Evolutionary conservation across 1,140 invertebrate genomes (phyloP).

Genomic region (Wasmannia auropunctata): DNA sequence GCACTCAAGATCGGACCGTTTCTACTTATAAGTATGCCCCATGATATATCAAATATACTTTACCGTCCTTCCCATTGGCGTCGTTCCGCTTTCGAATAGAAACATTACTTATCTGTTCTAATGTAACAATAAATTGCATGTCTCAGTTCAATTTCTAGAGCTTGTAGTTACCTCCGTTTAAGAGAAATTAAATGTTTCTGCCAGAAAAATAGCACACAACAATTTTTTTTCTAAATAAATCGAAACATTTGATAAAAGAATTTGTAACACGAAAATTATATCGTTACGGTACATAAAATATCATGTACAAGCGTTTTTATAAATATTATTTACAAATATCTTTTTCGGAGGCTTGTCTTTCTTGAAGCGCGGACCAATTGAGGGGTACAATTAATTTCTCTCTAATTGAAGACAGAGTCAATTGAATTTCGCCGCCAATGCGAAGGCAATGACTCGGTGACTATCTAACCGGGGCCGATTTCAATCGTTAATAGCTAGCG

Average conservation of each 20-base stretch:
- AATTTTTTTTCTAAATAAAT: background rate
- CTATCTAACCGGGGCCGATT: slow-evolving; percentile 47
- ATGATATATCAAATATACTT: slow-evolving; percentile 63
- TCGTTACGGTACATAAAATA: background rate
- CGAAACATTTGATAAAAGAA: background rate
- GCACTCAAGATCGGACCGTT: slow-evolving; percentile 65
- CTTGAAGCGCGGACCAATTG: background rate
- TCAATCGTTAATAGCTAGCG: slow-evolving; percentile 69
- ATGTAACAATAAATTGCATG: background rate
- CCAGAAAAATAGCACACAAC: background rate
- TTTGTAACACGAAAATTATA: background rate
- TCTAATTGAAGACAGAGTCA: background rate
- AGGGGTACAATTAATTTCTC: background rate
- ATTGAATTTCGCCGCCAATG: slow-evolving; percentile 65
- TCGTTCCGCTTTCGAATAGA: slow-evolving; percentile 19
- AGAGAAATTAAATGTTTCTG: background rate
- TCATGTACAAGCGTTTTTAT: background rate
- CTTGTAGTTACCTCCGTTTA: background rate
- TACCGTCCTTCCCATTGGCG: slow-evolving; percentile 64
- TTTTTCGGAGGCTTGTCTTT: background rate
- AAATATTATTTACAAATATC: background rate
- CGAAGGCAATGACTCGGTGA: slow-evolving; percentile 54
- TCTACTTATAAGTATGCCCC: slow-evolving; percentile 63
- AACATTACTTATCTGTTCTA: background rate
- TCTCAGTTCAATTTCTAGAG: background rate